These are phyloP conservation scores for Cabera pusaria DNA, from an alignment of 2,888 invertebrate species.

Conservation along the genomic window DNA sequence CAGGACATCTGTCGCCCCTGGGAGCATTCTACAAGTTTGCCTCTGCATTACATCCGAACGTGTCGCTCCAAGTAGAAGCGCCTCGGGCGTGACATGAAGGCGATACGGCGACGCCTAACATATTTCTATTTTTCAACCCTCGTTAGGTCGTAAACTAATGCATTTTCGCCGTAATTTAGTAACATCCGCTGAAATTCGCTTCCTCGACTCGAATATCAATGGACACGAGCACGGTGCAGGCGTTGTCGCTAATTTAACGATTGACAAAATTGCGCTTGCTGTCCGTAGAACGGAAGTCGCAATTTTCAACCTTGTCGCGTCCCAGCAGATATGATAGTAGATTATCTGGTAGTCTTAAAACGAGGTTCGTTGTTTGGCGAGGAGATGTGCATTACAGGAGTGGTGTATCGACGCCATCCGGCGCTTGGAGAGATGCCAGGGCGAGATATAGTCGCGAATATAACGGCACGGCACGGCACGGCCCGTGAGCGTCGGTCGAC, in stretches of 20 bases:
- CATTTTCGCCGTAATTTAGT: slow-evolving; percentile 39
- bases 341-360: slow-evolving; percentile 22
- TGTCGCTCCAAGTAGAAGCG: slow-evolving; percentile 3
- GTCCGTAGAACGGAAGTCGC: slow-evolving; percentile 17
- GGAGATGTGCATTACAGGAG: slow-evolving; percentile 37
- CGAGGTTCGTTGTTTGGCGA: slow-evolving; percentile 21
- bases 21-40: no score
- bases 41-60: slow-evolving; percentile 14
- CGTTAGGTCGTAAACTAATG: slow-evolving; percentile 36
- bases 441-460: slow-evolving; percentile 51
- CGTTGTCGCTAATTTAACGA: slow-evolving; percentile 47
- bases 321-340: slow-evolving; percentile 19
- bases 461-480: slow-evolving; percentile 45
- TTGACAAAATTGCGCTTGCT: slow-evolving; percentile 35
- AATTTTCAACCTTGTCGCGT: slow-evolving; percentile 1
- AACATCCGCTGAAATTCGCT: slow-evolving; percentile 43
- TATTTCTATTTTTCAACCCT: slow-evolving; percentile 40
- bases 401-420: slow-evolving; percentile 51
- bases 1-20: slow-evolving; percentile 17
- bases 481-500: slow-evolving; percentile 64
- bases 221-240: slow-evolving; percentile 35
- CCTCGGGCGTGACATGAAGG: slow-evolving; percentile 15
- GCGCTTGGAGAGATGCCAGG: slow-evolving; percentile 69
- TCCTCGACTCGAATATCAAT: slow-evolving; percentile 51
- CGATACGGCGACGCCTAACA: slow-evolving; percentile 25